Percentiles rank a stretch among this genome's conserved stretches.
These are phyloP conservation scores for Myrmecobius fasciatus DNA, from an alignment of 2,113 vertebrate species.

Conservation along the genomic window DNA sequence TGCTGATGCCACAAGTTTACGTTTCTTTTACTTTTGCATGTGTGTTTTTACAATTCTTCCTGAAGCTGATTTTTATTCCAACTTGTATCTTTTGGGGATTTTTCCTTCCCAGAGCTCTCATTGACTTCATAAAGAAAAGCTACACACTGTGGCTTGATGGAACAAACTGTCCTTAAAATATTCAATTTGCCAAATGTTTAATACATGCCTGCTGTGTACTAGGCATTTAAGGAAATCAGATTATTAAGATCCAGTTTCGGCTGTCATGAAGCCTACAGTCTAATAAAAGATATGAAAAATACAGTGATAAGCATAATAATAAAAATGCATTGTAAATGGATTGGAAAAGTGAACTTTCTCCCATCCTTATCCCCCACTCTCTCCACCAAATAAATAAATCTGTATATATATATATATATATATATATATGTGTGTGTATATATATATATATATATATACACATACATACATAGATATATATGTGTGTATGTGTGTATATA, in stretches of 20 bases:
- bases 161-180: neutral
- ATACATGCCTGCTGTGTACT: neutral
- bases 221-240: neutral
- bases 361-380: no score
- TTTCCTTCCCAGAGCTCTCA: slow-evolving; percentile 60
- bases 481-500: no score
- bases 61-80: slow-evolving; percentile 57
- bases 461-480: no score
- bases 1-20: slow-evolving; percentile 50
- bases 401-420: no score
- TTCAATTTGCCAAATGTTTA: neutral
- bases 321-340: neutral
- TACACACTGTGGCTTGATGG: neutral
- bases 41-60: slow-evolving; percentile 34
- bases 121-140: slow-evolving; percentile 63
- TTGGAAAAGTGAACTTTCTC: neutral
- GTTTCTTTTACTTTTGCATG: slow-evolving; percentile 51
- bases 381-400: no score
- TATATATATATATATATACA: no score
- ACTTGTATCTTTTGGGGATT: slow-evolving; percentile 49
- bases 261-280: neutral
- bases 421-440: no score
- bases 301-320: neutral
- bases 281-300: neutral
- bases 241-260: neutral